Evolutionary conservation across 2,888 invertebrate species (phyloP).

Genomic region (Bimastos eiseni): DNA sequence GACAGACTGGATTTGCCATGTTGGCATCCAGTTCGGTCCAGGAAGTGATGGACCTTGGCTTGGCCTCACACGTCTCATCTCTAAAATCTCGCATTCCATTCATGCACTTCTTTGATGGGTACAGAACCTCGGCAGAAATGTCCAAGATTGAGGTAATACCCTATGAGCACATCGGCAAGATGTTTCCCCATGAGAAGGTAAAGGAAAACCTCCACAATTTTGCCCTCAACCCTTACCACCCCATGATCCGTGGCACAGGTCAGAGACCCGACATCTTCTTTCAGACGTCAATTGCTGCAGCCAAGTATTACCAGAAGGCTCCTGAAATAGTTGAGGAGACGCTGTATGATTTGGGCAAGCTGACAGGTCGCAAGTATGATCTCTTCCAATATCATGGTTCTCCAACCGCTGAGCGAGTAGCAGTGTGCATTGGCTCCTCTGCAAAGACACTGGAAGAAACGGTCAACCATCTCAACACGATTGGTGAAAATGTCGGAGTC

Average conservation of each 20-base stretch:
- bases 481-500: slow-evolving; percentile 45
- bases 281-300: slow-evolving; percentile 44
- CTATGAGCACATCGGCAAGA: slow-evolving; percentile 40
- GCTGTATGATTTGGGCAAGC: slow-evolving; percentile 36
- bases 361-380: slow-evolving; percentile 42
- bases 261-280: slow-evolving; percentile 47
- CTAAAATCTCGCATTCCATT: slow-evolving; percentile 44
- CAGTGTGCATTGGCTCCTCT: slow-evolving; percentile 44
- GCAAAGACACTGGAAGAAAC: slow-evolving; percentile 43
- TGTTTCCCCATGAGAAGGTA: slow-evolving; percentile 41
- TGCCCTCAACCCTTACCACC: slow-evolving; percentile 45
- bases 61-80: slow-evolving; percentile 44
- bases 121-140: slow-evolving; percentile 45
- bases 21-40: slow-evolving; percentile 44
- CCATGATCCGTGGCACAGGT: slow-evolving; percentile 44
- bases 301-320: slow-evolving; percentile 41
- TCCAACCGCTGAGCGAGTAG: slow-evolving; percentile 42
- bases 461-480: slow-evolving; percentile 41
- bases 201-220: slow-evolving; percentile 42
- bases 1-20: slow-evolving; percentile 46
- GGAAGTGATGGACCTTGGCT: slow-evolving; percentile 45
- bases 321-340: slow-evolving; percentile 42
- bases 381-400: slow-evolving; percentile 45
- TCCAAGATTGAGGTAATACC: slow-evolving; percentile 43
- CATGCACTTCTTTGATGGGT: slow-evolving; percentile 47